Evolutionary conservation across 1,140 invertebrate genomes (phyloP), one percentile per base, ranked within the genome.

Genomic region (Eufriesea mexicana): DNA sequence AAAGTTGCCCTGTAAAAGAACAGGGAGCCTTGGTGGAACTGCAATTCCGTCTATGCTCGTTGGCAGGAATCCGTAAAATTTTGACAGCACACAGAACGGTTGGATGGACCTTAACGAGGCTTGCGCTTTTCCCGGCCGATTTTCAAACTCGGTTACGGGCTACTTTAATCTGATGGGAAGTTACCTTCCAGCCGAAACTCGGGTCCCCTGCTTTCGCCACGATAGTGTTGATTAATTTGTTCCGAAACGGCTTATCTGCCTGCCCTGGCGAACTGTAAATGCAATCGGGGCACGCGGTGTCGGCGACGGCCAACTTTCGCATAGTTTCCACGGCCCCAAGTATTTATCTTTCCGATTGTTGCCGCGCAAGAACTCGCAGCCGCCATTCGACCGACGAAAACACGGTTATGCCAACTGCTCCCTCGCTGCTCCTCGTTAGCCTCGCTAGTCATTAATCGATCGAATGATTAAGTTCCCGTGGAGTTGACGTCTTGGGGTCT

Each of bases 171-270:
- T 25, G 70, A 74, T 74, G 70, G 35, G 35, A 74, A 80, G 70
- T 80, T 80, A 28, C 79, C 23, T 66, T n/a, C 23, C 70, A 28
- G 12, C 10, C 18, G 66, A 47, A 71, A 72, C 67, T 62, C 18
- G 54, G 47, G 54, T 28, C 28, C 78, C 49, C 51, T 18, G 70
- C 49, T 66, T 66, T 74, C 57, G 59, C 59, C 49, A 16, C 70
- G 79, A 81, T 81, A 74, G 70, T 66, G 70, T 74, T 81, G 70
- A 81, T 81, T 81, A 81, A 81, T 81, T 81, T 81, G 79, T 81
- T 55, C 71, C 71, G 70, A 81, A 81, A 74, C 25, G 68, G 70
- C 71, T 81, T 74, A 74, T 81, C 55, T 51, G 55, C 47, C 49
- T 51, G 59, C 23, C n/a, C 23, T n/a, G 70, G 57, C 67, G 25